phyloP scores from a whole-genome alignment of 2,888 invertebrate species.

The Theodoxus fluviatilis region DNA sequence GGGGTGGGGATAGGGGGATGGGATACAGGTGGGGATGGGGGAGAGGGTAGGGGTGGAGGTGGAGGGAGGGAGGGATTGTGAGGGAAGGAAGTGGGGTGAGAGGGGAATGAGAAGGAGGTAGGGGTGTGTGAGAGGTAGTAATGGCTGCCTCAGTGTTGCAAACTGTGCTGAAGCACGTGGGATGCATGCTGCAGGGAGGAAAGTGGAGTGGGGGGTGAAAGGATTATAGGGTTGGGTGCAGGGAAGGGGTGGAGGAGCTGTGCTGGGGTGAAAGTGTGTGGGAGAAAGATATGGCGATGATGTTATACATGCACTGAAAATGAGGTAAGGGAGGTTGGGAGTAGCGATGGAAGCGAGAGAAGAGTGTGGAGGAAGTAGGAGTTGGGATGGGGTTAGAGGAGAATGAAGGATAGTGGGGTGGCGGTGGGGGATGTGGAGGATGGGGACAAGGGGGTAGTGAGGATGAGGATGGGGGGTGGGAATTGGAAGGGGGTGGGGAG shows the following conservation, averaged over 20 bases:
- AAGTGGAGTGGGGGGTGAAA: neutral
- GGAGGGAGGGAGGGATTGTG: too few species aligned
- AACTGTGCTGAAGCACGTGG: conserved; percentile 5
- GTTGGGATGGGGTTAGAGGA: neutral
- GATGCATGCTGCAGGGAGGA: neutral
- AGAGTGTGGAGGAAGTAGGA: neutral
- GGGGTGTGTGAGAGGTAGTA: too few species aligned
- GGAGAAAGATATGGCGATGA: neutral
- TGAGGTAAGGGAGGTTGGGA: too few species aligned
- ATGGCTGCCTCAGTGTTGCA: too few species aligned
- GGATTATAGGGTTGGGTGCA: neutral
- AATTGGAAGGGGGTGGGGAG: too few species aligned
- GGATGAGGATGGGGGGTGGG: neutral
- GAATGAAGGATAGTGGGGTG: neutral
- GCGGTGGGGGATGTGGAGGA: neutral
- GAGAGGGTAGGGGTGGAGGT: too few species aligned
- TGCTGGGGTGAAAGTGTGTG: too few species aligned
- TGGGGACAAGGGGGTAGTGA: neutral
- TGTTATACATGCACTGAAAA: neutral
- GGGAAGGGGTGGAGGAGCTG: neutral
- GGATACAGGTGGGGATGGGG: too few species aligned
- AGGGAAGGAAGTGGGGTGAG: too few species aligned
- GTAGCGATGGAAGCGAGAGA: neutral
- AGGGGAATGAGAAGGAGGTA: too few species aligned
- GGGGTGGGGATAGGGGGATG: too few species aligned